Base-by-base conservation (phyloP, 2,797 vertebrate genomes). In the Dendrocincla tyrannina region DNA sequence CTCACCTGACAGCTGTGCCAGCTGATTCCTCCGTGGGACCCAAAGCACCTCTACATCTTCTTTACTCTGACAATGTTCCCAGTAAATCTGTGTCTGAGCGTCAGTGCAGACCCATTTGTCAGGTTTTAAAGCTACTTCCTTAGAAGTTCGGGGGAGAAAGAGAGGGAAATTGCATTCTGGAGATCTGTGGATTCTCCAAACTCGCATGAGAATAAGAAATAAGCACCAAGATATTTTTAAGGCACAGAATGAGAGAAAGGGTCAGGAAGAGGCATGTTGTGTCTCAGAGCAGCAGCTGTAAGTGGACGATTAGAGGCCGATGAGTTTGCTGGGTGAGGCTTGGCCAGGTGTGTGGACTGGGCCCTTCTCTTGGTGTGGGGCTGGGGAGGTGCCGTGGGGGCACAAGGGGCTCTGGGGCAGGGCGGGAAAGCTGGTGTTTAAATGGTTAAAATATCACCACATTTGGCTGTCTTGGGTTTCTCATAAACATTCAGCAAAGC, bases 401-500 rank as follows among this genome's bases (percentile, higher is more conserved):
- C 24, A 73, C 13, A 2, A 4, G 56, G 58, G 68, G n/a, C 42
- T 68, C 37, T 37, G 1, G 58, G 2, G 0, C 63, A 35, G 41
- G 76, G 41, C 24, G 0, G 73, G 62, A 63, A 37, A 44, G 74
- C 88, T 85, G 94, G 97, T 50, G 39, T 72, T 78, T 80, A 96
- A 96, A 95, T 27, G 44, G 97, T 98, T 98, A 98, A 98, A 97
- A 95, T 92, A 94, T 96, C 95, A 95, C 95, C 96, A 97, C 97
- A 77, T 98, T 97, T 96, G 42, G 95, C 97, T 78, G 70, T 97
- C 97, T 98, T 98, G 94, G 94, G 88, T 97, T 98, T 97, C 97
- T 97, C 97, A 97, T 98, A 98, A 98, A 98, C 98, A 98, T 98
- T 98, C 97, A 97, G 97, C 97, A 96, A 97, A 97, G 97, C 97